Base-by-base conservation (phyloP, 2,113 vertebrate genomes). In the Muntiacus muntjak region DNA sequence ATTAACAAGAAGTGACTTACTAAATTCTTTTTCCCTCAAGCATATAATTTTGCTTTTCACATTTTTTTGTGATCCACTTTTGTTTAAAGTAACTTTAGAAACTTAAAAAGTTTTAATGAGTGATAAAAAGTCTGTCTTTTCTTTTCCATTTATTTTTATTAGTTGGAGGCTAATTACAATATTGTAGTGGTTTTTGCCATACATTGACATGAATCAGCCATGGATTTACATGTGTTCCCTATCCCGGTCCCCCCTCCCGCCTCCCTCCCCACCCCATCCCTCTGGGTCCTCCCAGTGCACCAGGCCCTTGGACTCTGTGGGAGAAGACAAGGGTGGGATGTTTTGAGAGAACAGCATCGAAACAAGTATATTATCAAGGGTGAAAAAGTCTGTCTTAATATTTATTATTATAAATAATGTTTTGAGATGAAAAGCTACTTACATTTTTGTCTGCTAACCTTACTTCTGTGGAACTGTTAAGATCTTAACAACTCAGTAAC, bases 1-100 rank as follows among this genome's bases (percentile, higher is more conserved):
- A 76, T 95, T 60, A 97, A 89, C 40, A 64, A 92, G 62, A 6
- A 94, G 16, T 93, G 43, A 85, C 33, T 58, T 87, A 40, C 9
- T 93, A 52, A 87, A 82, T 12, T 47, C 14, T 76, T 89, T 81
- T 87, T 60, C 36, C 60, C 21, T 71, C 28, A 92, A 92, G 21
- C n/a, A 81, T 40, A 89, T 4, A 81, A n/a, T 67, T 95, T 92
- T 91, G 36, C 40, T 84, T 92, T 94, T 55, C 14, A 58, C 3
- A 94, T 91, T 95, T 95, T 87, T 62, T 62, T 87, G 13, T 58
- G 47, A 91, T 47, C 87, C 13, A 86, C 21, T 91, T 97, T 87
- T 50, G 43, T 40, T 94, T 50, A 60, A 60, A 62, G 17, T 81
- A 91, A 97, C 47, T 89, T 84, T 25, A 91, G n/a, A 55, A 81